phyloP scores from a whole-genome alignment of 1,140 invertebrate species.

The Lucilia cuprina region DNA sequence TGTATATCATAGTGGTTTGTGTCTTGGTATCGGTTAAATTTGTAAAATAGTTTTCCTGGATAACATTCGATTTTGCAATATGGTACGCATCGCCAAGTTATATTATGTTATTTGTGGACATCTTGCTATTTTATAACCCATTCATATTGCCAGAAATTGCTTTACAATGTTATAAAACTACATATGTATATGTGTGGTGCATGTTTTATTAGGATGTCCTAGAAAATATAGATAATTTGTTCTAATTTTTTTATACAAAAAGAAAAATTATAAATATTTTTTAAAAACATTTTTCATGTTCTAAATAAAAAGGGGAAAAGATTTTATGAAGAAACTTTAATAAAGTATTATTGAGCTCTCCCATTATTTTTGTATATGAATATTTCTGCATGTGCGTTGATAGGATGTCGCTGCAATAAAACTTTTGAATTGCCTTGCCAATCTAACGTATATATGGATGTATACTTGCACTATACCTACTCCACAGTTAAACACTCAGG shows the following conservation, averaged over 20 bases:
- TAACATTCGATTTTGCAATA: neutral
- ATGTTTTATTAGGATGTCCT: neutral
- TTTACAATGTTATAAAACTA: neutral
- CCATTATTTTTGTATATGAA: no score
- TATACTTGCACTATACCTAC: neutral
- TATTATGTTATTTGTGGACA: no score
- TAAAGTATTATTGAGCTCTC: no score
- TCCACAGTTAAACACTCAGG: neutral
- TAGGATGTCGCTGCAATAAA: slow-evolving; percentile 20
- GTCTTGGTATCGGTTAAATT: neutral
- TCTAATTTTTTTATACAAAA: no score
- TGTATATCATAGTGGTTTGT: neutral
- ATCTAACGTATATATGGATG: neutral
- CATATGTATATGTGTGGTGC: neutral
- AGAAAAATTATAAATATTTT: no score
- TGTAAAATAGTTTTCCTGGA: neutral
- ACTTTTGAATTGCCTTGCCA: slow-evolving; percentile 36
- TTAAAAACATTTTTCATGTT: no score
- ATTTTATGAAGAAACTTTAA: no score
- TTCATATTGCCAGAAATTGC: neutral
- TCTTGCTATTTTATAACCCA: neutral
- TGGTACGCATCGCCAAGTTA: neutral
- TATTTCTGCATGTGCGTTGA: neutral
- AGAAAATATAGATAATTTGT: no score
- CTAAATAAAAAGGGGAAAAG: no score